Evolutionary conservation across 2,113 vertebrate species (phyloP).

Genomic region (Rhegmatorhina hoffmannsi): DNA sequence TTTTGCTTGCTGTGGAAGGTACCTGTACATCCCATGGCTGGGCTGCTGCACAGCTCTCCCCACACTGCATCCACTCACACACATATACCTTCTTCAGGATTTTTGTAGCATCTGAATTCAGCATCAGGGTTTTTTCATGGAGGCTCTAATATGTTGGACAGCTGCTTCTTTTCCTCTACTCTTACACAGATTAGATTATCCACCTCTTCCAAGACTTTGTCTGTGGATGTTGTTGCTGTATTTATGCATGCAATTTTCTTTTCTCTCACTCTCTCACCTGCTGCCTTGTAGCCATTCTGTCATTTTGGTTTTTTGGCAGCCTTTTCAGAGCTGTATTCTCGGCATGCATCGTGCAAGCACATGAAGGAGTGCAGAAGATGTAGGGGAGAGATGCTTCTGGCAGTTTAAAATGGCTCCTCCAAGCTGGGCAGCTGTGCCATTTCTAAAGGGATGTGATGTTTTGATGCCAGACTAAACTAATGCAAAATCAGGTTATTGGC

Average conservation of each 20-base stretch:
- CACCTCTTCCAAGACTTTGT: background rate
- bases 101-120: background rate
- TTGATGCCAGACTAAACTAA: background rate
- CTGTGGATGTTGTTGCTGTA: background rate
- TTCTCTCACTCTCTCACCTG: background rate
- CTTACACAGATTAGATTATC: background rate
- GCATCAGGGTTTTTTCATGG: background rate
- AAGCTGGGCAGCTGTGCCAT: background rate
- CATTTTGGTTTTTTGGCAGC: background rate
- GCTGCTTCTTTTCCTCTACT: background rate
- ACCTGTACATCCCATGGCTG: background rate
- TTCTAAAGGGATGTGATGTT: background rate
- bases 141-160: background rate
- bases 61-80: background rate
- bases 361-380: fast-evolving
- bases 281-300: background rate
- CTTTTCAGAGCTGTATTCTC: background rate
- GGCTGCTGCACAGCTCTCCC: background rate
- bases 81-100: background rate
- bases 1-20: background rate
- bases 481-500: background rate
- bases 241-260: background rate
- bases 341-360: fast-evolving
- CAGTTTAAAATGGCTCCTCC: background rate
- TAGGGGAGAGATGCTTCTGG: background rate